Conservation (phyloP, 2,888 invertebrate genomes). For the Melinaea marsaeus region DNA sequence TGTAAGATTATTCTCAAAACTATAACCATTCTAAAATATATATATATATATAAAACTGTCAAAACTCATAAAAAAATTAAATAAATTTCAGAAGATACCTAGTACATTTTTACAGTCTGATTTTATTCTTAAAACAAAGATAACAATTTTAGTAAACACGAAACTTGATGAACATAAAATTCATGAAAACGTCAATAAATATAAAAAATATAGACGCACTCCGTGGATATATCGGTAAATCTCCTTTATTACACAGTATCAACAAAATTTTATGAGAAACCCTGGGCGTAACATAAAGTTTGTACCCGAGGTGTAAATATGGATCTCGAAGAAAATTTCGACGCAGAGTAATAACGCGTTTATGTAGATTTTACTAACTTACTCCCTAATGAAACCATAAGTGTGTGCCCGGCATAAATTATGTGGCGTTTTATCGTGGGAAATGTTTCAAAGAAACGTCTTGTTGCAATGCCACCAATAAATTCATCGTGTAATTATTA, state of each 20-base stretch:
- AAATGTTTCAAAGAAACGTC: conserved; percentile 33
- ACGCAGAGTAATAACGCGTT: conserved; percentile 56
- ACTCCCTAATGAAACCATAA: conserved; percentile 61
- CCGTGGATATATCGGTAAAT: conserved; percentile 30
- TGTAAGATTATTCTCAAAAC: too few relatives aligned
- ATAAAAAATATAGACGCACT: conserved; percentile 19
- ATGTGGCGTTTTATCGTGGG: conserved; percentile 53
- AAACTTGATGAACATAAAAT: conserved; percentile 22
- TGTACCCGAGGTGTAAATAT: conserved; percentile 35
- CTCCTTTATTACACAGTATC: conserved; percentile 32
- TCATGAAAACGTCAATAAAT: conserved; percentile 17
- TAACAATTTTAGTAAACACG: conserved; percentile 7
- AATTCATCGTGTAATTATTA: too few relatives aligned
- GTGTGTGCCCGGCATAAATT: conserved; percentile 57
- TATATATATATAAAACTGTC: too few relatives aligned
- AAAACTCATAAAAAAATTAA: too few relatives aligned
- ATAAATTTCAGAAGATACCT: too few relatives aligned
- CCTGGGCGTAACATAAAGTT: conserved; percentile 37
- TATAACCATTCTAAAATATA: too few relatives aligned
- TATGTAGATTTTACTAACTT: conserved; percentile 67
- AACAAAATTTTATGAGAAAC: conserved; percentile 42
- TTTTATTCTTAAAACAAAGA: not conserved
- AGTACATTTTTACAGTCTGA: not conserved
- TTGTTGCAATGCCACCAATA: too few relatives aligned
- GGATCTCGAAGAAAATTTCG: conserved; percentile 46